A percentile compares a stretch with the other conserved stretches of the same genome.
Conservation (phyloP, 2,888 invertebrate genomes). For the Tenthredo distinguenda region DNA sequence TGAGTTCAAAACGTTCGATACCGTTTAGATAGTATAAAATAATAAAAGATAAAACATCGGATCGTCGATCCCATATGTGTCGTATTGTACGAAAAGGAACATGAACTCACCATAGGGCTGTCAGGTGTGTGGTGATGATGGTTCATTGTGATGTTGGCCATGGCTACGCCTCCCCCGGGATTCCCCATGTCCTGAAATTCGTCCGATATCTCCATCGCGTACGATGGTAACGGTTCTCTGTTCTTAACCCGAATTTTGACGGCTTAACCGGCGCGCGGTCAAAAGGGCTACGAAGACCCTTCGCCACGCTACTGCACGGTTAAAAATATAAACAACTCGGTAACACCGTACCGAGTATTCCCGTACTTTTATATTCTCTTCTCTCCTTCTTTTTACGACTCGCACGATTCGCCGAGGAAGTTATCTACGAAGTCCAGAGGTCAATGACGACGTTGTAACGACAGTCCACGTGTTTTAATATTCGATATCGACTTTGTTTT, state of each 20-base stretch:
- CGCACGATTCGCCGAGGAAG: neutral
- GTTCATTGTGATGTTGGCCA: conserved; percentile 73
- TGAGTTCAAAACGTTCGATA: too few relatives aligned
- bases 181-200: conserved; percentile 75
- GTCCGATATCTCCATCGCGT: conserved; percentile 86
- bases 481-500: neutral
- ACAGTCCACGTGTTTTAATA: conserved; percentile 26
- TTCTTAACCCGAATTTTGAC: conserved; percentile 95
- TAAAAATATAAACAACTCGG: conserved; percentile 48
- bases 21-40: too few relatives aligned
- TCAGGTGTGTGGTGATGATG: conserved; percentile 84
- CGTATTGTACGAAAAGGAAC: neutral
- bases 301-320: conserved; percentile 49
- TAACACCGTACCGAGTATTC: conserved; percentile 26
- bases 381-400: neutral
- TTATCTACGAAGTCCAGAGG: neutral
- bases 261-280: conserved; percentile 63
- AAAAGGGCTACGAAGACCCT: conserved; percentile 50
- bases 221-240: conserved; percentile 91
- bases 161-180: conserved; percentile 70
- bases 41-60: too few relatives aligned
- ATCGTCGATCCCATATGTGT: too few relatives aligned
- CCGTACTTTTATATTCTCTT: neutral
- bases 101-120: conserved; percentile 87
- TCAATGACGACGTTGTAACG: neutral